Evolutionary conservation across 1,140 invertebrate genomes (phyloP).

Genomic region (Euglossa dilemma): DNA sequence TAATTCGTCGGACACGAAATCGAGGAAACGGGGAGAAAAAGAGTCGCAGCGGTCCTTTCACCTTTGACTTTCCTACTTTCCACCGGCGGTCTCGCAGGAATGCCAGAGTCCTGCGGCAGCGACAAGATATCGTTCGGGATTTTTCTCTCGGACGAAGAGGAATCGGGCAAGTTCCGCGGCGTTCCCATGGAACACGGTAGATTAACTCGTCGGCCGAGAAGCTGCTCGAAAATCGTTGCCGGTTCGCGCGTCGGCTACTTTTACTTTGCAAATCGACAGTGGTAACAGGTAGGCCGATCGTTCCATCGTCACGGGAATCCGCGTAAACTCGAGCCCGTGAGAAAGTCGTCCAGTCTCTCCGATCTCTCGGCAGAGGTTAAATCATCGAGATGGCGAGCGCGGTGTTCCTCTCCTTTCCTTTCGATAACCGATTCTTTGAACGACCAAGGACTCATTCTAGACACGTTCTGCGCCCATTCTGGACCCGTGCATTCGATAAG

Average conservation of each 20-base stretch:
- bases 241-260: conserved; percentile 51
- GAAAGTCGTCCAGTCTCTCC: conserved; percentile 41
- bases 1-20: no score
- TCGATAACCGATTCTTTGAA: no score
- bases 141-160: neutral
- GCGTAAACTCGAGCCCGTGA: conserved; percentile 45
- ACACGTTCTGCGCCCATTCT: no score
- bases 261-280: conserved; percentile 56
- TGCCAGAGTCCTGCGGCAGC: no score
- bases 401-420: no score
- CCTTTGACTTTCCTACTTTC: neutral
- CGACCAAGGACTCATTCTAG: no score
- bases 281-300: conserved; percentile 21
- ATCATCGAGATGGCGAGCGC: neutral
- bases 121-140: neutral
- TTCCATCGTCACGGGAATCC: conserved; percentile 21
- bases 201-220: conserved; percentile 55
- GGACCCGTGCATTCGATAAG: no score
- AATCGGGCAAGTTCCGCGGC: conserved; percentile 22
- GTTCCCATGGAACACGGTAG: conserved; percentile 61
- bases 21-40: neutral
- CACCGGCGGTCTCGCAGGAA: neutral
- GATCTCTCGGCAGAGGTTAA: neutral
- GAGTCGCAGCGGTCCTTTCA: neutral
- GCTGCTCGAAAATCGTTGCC: conserved; percentile 51